Evolutionary conservation across 2,888 invertebrate species (phyloP).

Genomic region (Cosmopolites sordidus): DNA sequence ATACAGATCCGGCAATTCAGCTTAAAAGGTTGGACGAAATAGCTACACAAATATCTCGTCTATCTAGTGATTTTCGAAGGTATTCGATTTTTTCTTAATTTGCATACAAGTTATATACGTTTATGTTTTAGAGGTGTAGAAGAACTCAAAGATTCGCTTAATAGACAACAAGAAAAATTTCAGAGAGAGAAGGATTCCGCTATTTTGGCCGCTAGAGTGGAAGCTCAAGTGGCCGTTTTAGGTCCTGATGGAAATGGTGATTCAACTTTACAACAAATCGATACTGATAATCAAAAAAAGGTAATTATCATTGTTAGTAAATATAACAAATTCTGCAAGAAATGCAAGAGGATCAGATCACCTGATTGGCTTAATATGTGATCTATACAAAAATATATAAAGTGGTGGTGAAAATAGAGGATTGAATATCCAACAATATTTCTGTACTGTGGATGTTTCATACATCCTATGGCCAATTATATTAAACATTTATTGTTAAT

Average conservation of each 20-base stretch:
- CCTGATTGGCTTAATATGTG: too few species aligned
- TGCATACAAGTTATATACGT: too few species aligned
- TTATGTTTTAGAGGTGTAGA: conserved; percentile 62
- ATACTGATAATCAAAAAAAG: conserved; percentile 66
- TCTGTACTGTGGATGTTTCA: too few species aligned
- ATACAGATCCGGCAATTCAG: conserved; percentile 46
- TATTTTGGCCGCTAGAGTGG: conserved; percentile 63
- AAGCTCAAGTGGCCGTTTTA: conserved; percentile 57
- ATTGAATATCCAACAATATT: too few species aligned
- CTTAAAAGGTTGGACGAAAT: conserved; percentile 68
- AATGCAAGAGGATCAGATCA: too few species aligned
- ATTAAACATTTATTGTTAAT: too few species aligned
- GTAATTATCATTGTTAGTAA: too few species aligned
- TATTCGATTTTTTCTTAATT: too few species aligned
- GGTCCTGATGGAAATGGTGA: conserved; percentile 52
- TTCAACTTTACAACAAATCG: conserved; percentile 56
- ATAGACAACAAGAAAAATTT: conserved; percentile 60
- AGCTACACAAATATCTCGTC: conserved; percentile 61
- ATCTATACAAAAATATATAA: too few species aligned
- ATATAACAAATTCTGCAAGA: too few species aligned
- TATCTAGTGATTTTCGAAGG: conserved; percentile 66
- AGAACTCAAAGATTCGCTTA: conserved; percentile 65
- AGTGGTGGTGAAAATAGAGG: too few species aligned
- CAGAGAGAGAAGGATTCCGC: conserved; percentile 65
- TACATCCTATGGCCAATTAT: too few species aligned